Base-by-base conservation (phyloP, 2,888 invertebrate genomes). In the Bhutanitis thaidina region DNA sequence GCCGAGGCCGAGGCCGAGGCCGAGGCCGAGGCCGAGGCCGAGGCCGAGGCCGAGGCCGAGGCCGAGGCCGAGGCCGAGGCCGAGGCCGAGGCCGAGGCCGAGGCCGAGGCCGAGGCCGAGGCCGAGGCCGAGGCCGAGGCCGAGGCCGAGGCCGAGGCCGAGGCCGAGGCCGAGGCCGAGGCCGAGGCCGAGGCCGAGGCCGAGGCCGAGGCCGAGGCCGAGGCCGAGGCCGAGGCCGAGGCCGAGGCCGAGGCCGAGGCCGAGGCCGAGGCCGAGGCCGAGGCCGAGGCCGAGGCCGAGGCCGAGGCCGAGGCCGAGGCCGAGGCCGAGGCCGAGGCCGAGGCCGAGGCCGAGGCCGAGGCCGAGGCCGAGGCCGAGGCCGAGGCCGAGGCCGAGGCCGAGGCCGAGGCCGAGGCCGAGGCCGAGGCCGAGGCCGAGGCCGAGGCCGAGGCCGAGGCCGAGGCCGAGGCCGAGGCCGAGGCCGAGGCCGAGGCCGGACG, bases 271-370 rank as follows among this genome's bases (percentile, higher is more conserved):
- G 44, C 59, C 54, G 56, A 61, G 3, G 20, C 43, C 69, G 67
- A 74, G 67, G 64, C 73, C 61, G 62, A 63, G 12, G 12, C 64
- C 35, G 45, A 41, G n/a, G n/a, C 20, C 34, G 25, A 51, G 59
- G 51, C 13, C 13, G 9, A 35, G 13, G 60, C 64, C 60, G 58
- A 57, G 56, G 43, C 58, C 53, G 56, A 15, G 60, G 64, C 60
- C 60, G 59, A 62, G 57, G 44, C 59, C 54, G 56, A 61, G 3
- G 20, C 43, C 69, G 67, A 74, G 67, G 64, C 73, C 61, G 62
- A 63, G 12, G 12, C 64, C 35, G 45, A 41, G n/a, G n/a, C 20
- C 34, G 25, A 51, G 59, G 51, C 13, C 13, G 9, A 35, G 13
- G 60, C 64, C 60, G 58, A 57, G 56, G 43, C 58, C 53, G 56